Percentiles rank a stretch among this genome's conserved stretches.
Conservation (phyloP, 2,113 vertebrate genomes). For the Ceuthmochares aereus region DNA sequence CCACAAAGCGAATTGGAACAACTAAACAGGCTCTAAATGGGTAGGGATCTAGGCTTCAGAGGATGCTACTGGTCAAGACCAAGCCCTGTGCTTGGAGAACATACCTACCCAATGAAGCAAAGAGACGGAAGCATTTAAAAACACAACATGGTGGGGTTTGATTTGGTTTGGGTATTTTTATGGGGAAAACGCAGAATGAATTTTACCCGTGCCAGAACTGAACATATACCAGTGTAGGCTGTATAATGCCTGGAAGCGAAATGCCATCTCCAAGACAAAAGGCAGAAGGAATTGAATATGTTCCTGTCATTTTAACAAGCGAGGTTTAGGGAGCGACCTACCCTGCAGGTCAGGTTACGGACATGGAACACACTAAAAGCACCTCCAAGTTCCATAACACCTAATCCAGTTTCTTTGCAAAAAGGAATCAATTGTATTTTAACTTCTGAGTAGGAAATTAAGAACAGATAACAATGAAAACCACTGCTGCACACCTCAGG, state of each 20-base stretch:
- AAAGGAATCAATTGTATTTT: not conserved
- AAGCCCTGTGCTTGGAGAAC: accelerated
- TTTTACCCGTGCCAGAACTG: not conserved
- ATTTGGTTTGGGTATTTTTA: not conserved
- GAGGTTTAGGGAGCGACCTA: not conserved
- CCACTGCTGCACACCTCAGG: not conserved
- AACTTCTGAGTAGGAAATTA: not conserved
- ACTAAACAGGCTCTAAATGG: not conserved
- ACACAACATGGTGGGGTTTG: not conserved
- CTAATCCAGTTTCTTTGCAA: not conserved
- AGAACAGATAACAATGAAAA: not conserved
- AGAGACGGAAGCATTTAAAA: not conserved
- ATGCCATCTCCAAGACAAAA: not conserved
- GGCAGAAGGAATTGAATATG: not conserved
- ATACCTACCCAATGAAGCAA: not conserved
- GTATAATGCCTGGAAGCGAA: not conserved
- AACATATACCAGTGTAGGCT: accelerated
- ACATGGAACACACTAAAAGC: not conserved
- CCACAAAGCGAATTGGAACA: not conserved
- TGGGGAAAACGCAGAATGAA: not conserved
- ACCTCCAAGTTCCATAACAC: not conserved
- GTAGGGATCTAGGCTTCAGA: not conserved
- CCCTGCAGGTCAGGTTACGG: not conserved
- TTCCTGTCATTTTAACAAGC: not conserved
- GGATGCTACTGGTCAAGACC: not conserved